Evolutionary conservation across 2,113 vertebrate genomes (phyloP).

Genomic region (Capreolus pygargus): DNA sequence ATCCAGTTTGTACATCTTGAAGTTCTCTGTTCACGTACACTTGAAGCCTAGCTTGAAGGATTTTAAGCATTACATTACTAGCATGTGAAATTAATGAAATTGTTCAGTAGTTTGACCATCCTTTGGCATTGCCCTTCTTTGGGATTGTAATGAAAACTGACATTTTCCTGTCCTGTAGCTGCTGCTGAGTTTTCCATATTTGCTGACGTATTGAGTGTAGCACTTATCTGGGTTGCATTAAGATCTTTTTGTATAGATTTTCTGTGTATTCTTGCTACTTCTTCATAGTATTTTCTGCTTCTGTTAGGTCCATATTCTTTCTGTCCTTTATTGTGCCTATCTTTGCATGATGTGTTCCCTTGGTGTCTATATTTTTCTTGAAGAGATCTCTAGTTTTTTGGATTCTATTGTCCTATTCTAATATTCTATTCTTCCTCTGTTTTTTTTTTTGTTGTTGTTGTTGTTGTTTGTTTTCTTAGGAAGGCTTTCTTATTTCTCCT

Average conservation of each 20-base stretch:
- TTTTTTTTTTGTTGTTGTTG: no score
- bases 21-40: neutral
- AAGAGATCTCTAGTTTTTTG: neutral
- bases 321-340: neutral
- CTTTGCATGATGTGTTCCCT: neutral
- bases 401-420: neutral
- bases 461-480: neutral
- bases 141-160: neutral
- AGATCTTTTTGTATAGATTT: neutral
- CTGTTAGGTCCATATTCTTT: neutral
- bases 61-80: neutral
- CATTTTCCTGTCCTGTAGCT: neutral
- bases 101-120: neutral
- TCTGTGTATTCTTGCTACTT: neutral
- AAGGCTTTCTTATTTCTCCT: neutral
- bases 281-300: neutral
- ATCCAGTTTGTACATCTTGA: neutral
- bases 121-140: neutral
- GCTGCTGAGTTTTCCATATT: neutral
- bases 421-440: no score
- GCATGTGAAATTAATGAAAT: neutral
- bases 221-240: neutral
- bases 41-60: neutral
- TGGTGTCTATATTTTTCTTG: neutral
- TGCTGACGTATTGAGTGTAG: neutral